Percentiles rank a stretch among this genome's conserved stretches.
Evolutionary conservation across 1,140 invertebrate genomes (phyloP).

Genomic region (Euura saliciscinereae): DNA sequence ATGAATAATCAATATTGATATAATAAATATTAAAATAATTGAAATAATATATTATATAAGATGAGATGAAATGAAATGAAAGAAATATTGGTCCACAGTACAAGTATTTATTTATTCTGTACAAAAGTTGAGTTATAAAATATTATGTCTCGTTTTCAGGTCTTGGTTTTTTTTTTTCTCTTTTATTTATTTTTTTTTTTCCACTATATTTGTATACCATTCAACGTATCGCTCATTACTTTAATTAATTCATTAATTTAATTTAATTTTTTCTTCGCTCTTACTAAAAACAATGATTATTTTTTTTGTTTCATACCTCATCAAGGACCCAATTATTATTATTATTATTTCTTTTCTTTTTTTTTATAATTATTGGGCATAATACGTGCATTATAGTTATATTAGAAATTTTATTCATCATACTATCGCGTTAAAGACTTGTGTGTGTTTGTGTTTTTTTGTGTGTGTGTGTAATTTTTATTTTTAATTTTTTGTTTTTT

Average conservation of each 20-base stretch:
- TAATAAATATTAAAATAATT: too few relatives aligned
- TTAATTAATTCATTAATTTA: too few relatives aligned
- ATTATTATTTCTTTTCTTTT: conserved; percentile 10
- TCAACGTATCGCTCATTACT: conserved; percentile 22
- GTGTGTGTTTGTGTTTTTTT: conserved; percentile 21
- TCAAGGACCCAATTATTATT: neutral
- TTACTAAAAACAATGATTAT: too few relatives aligned
- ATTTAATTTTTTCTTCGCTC: too few relatives aligned
- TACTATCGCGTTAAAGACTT: too few relatives aligned
- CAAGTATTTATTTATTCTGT: conserved; percentile 58
- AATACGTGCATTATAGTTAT: too few relatives aligned
- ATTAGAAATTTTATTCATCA: too few relatives aligned
- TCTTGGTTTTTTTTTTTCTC: conserved; percentile 32
- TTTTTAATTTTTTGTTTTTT: conserved; percentile 15
- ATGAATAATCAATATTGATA: too few relatives aligned
- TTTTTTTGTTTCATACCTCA: too few relatives aligned
- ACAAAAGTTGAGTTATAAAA: conserved; percentile 58
- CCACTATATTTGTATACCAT: conserved; percentile 53
- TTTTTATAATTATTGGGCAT: too few relatives aligned
- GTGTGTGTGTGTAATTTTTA: too few relatives aligned
- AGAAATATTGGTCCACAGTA: conserved; percentile 57
- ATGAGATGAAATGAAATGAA: conserved; percentile 43
- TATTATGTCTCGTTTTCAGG: conserved; percentile 54
- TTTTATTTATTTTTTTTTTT: conserved; percentile 10
- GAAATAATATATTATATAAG: too few relatives aligned